Evolutionary conservation across 2,113 vertebrate species (phyloP), one percentile per base, ranked within the genome.

Genomic region (Cheilinus undulatus): DNA sequence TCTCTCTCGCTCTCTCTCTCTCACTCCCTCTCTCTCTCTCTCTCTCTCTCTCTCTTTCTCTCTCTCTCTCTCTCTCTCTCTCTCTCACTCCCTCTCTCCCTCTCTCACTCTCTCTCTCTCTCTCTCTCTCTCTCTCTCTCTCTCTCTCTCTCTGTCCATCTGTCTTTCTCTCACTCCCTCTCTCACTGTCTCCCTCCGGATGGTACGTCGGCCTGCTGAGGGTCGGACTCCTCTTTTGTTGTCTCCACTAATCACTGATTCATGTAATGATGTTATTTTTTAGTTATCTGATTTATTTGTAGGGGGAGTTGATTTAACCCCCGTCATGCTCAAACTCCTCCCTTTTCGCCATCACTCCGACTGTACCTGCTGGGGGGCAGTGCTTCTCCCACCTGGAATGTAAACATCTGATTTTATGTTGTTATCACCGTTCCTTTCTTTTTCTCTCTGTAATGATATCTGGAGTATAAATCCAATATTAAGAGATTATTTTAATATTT

Each of bases 361-460:
- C 60, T 23, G 6, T 11, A 70, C 27, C 10, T 36, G 28, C 40
- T 19, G 34, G 32, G 60, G 40, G 64, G 52, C 24, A 23, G 28
- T 3, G 58, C 59, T 20, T 52, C 42, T 43, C 59, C 36, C 38
- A 53, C 28, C 54, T 67, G 48, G 73, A 76, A 62, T 62, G 67
- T 62, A 71, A 67, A 43, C 43, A 62, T 50, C 17, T 14, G 26
- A 7, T 49, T 12, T 45, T 66, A 26, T 58, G 13, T 38, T 7
- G 1, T 67, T 27, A 5, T 42, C 15, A 45, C 26, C 28, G 10
- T 54, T 9, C n/a, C 13, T 45, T n/a, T 45, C 42, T 61, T 9
- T 28, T 42, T 28, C 19, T 51, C 17, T 19, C 24, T 12, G 22
- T 50, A 17, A 45, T 52, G 32, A 52, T 17, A 42, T 61, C 32